A percentile compares a stretch with the other conserved stretches of the same genome.
phyloP scores from a whole-genome alignment of 92 coral and sea anemone species.

The Zoanthus sansibaricus region DNA sequence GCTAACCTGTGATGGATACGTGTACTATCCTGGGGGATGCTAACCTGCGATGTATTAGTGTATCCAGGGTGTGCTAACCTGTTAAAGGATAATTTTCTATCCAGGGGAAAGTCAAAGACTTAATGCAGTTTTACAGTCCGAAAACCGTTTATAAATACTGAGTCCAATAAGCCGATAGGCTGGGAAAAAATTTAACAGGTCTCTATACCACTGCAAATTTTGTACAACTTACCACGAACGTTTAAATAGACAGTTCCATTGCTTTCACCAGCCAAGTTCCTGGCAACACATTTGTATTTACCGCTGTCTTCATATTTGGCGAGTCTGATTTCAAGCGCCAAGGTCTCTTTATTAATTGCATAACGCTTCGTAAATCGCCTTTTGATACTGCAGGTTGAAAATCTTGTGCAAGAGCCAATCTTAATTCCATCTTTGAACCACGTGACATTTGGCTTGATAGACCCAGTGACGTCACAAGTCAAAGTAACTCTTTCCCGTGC shows the following conservation, averaged over 20 bases:
- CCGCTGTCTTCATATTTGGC: constrained; percentile 52
- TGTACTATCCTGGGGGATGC: too few relatives aligned
- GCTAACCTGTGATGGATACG: too few relatives aligned
- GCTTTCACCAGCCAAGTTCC: constrained; percentile 45
- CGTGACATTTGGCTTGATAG: constrained; percentile 70
- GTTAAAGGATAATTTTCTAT: too few relatives aligned
- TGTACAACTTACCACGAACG: constrained; percentile 61
- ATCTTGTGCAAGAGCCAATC: constrained; percentile 63
- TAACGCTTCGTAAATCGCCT: constrained; percentile 16
- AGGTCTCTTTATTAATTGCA: constrained; percentile 27
- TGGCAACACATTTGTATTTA: constrained; percentile 48
- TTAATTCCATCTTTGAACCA: constrained; percentile 50
- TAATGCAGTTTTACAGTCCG: too few relatives aligned
- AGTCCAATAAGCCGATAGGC: too few relatives aligned
- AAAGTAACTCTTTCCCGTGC: constrained; percentile 31
- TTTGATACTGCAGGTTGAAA: constrained; percentile 29
- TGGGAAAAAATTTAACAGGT: too few relatives aligned
- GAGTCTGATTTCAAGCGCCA: constrained; percentile 41
- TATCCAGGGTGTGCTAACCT: too few relatives aligned
- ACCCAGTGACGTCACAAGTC: constrained; percentile 61
- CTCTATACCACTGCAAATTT: background rate
- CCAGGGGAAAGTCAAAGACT: too few relatives aligned
- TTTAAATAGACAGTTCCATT: constrained; percentile 26
- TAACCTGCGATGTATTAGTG: too few relatives aligned
- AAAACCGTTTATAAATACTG: too few relatives aligned